Base-by-base conservation (phyloP, 2,797 vertebrate species). In the Euthynnus affinis region DNA sequence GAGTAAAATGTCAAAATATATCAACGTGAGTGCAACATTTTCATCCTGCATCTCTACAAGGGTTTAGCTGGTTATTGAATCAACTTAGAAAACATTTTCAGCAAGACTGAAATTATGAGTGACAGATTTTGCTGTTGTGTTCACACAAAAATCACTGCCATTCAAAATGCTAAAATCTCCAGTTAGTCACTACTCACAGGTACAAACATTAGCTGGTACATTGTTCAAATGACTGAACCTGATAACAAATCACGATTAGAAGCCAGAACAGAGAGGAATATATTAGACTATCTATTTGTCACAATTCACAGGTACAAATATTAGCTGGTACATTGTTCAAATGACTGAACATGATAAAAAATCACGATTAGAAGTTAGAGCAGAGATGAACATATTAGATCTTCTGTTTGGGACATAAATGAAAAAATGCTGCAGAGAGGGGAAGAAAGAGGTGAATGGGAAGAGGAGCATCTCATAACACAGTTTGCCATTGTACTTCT, bases 301-400 rank as follows among this genome's bases (percentile, higher is more conserved):
- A 25, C 4, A 34, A 22, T 63, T 82, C 64, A 76, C 66, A 71
- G 76, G 61, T 64, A 68, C 34, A 84, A 64, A 79, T 25, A 22
- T 32, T 15, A 20, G 9, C 29, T 55, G 68, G 20, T 73, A 5
- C 17, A 64, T 55, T 77, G 53, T 62, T 69, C 2, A 70, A 74
- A 81, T 71, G 61, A 72, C 55, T 76, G 46, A 56, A 70, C 44
- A n/a, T 15, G 13, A 75, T 20, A 9, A 74, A 18, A 80, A 71
- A 66, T 70, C 32, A 34, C 17, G 49, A 48, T 40, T 17, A 62
- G 4, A 71, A 56, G 65, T 51, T 3, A 71, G 51, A 53, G 51
- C 6, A 67, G 10, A 78, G 44, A 53, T 5, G 2, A 58, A 62
- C 42, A 48, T 15, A 62, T 86, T 37, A 32, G 2, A 52, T 65